These are phyloP conservation scores for Hemichromis elongatus DNA, from an alignment of 2,113 vertebrate genomes.

Conservation along the genomic window DNA sequence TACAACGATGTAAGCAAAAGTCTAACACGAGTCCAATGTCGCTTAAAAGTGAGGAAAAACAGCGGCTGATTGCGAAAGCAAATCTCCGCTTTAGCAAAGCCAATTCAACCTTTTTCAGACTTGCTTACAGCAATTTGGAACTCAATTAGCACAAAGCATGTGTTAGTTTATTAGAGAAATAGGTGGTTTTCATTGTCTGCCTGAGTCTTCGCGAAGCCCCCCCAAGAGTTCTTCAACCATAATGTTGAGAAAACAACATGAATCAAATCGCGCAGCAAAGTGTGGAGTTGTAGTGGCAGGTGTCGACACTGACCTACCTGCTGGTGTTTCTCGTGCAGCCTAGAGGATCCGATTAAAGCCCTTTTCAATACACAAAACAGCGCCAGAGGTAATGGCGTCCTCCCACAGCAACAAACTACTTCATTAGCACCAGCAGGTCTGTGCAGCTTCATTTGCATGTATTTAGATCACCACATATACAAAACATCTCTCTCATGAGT, in stretches of 20 bases:
- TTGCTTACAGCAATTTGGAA: constrained; percentile 33
- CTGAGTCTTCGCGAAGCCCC: constrained; percentile 12
- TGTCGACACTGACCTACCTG: constrained; percentile 11
- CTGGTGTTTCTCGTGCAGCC: constrained; percentile 14
- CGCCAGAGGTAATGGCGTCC: constrained; percentile 7
- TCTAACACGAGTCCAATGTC: not conserved
- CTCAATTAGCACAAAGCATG: constrained; percentile 38
- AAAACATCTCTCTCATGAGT: not conserved
- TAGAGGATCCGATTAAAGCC: constrained; percentile 26
- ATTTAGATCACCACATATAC: not conserved
- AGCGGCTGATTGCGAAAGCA: not conserved
- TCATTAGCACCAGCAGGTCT: constrained; percentile 27
- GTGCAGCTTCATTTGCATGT: constrained; percentile 6
- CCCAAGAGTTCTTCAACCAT: constrained; percentile 10
- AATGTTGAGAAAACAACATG: constrained; percentile 29
- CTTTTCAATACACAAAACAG: constrained; percentile 7
- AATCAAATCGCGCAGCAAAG: constrained; percentile 39
- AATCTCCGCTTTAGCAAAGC: not conserved
- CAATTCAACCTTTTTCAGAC: constrained; percentile 44
- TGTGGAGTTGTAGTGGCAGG: constrained; percentile 2
- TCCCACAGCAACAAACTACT: constrained; percentile 22
- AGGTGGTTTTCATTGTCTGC: constrained; percentile 24
- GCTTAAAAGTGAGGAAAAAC: not conserved
- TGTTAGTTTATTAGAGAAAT: constrained; percentile 51
- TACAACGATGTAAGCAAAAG: not conserved